Evolutionary conservation across 2,797 vertebrate genomes (phyloP), one percentile per base, ranked within the genome.

Genomic region (Syngnathus acus): DNA sequence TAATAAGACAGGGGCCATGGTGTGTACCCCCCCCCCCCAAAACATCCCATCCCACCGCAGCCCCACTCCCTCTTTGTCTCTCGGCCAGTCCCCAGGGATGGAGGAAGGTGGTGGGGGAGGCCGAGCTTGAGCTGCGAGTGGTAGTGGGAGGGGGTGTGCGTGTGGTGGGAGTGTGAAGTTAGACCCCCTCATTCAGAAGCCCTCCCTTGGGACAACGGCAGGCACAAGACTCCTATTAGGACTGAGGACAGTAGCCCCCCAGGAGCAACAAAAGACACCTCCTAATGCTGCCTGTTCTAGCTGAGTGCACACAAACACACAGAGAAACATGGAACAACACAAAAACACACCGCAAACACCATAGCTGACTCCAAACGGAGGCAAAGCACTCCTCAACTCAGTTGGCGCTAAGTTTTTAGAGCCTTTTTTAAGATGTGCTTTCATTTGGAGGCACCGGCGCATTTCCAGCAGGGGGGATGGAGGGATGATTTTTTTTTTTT

Each of bases 1-100:
- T 93, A 93, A 93, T 92, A 92, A 92, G 92, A 91, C 92, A 91
- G 91, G 89, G 92, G 91, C 90, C 90, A 90, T 87, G 86, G 88
- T 85, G 85, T 84, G 83, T 89, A 88, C 90, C 88, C 87, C 88
- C 87, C 89, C 87, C 74, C 48, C 19, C 48, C 6, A 86, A 88
- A 87, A 89, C 84, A 89, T 88, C 88, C 88, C 88, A 86, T 86
- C 86, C 88, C 84, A 84, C 78, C 82, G 84, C 79, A 85, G 80
- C 87, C 87, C 82, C 80, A 66, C 87, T 90, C 90, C 89, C 88
- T 91, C 91, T 92, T 92, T 92, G 92, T 93, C 90, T 88, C 88
- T 84, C 71, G 76, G 86, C 77, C 80, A 77, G 84, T 92, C 92
- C 90, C 90, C 81, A 62, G 90, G 90, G 91, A 89, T 57, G 2